Evolutionary conservation across 2,113 vertebrate species (phyloP), one percentile per base, ranked within the genome.

Genomic region (Bolborhynchus lineola): DNA sequence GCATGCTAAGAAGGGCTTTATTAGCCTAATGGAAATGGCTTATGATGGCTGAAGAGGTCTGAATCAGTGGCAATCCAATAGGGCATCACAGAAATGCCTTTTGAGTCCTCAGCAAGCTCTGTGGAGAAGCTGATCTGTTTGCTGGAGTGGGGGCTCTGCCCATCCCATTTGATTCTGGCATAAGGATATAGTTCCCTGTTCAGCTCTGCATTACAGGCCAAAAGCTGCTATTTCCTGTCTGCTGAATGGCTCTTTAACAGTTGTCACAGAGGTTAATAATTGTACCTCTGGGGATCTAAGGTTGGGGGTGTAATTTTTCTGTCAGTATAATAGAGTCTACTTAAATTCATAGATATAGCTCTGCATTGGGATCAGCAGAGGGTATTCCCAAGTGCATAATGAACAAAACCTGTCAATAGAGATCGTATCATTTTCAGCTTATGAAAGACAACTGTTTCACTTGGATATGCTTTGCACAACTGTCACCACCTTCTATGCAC

Each of bases 301-400:
- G 76, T 84, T 86, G 90, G 75, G 72, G 49, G 76, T 74, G 90
- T 59, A 85, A 96, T 86, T 95, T 29, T 96, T 70, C 86, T 94
- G 85, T 67, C 57, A 2, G n/a, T 67, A 28, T 70, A 86, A 83
- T 41, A 68, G 33, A 95, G n/a, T 52, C 72, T 86, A 71, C 74
- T 65, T 65, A 88, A 93, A 94, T 92, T 82, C 59, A 65, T 20
- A 16, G 60, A 35, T 93, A 86, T 68, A 89, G 55, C 65, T 88
- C 63, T 65, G 50, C 83, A 44, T 5, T 69, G 81, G 88, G 70
- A 86, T 69, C 63, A 88, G 78, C 85, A 81, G 80, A 94, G 89
- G 88, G 33, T 72, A 82, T 86, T 94, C 89, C 77, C 79, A 64
- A 74, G 46, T 35, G 75, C 39, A 37, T 65, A 68, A 86, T n/a